These are phyloP conservation scores for Drosophila mayri DNA, from an alignment of 1,140 invertebrate species.

Conservation along the genomic window DNA sequence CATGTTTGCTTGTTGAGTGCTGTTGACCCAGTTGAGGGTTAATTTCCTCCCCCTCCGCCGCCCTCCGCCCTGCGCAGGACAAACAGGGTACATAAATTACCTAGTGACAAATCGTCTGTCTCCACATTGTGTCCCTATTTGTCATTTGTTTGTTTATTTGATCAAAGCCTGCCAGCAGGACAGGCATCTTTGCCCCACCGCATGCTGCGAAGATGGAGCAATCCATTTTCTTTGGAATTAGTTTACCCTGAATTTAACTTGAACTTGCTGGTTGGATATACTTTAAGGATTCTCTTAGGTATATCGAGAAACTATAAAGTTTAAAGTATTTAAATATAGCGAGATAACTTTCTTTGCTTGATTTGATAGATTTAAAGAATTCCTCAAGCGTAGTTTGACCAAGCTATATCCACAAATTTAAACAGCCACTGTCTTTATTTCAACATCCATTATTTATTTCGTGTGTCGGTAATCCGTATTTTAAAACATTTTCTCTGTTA, in stretches of 20 bases:
- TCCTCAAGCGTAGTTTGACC: too few relatives aligned
- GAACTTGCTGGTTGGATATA: neutral
- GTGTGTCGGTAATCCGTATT: conserved; percentile 39
- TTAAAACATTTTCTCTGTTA: conserved; percentile 50
- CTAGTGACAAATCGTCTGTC: conserved; percentile 75
- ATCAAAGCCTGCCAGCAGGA: conserved; percentile 67
- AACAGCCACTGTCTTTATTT: conserved; percentile 8
- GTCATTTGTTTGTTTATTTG: conserved; percentile 70
- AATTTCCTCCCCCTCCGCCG: neutral
- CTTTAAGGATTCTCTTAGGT: neutral
- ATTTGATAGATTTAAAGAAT: too few relatives aligned
- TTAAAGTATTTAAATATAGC: neutral
- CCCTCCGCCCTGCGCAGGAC: neutral
- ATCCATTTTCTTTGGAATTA: conserved; percentile 9
- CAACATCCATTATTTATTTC: conserved; percentile 67
- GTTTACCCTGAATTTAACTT: neutral
- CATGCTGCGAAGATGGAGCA: conserved; percentile 30
- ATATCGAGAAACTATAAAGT: neutral
- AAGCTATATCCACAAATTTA: neutral
- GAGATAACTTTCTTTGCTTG: too few relatives aligned
- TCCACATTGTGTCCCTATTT: conserved; percentile 61
- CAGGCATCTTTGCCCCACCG: conserved; percentile 32
- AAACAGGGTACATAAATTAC: conserved; percentile 52
- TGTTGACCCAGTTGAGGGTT: conserved; percentile 53
- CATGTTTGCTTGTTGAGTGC: conserved; percentile 16